phyloP scores from a whole-genome alignment of 2,797 vertebrate species.

The Rhinogobio ventralis region DNA sequence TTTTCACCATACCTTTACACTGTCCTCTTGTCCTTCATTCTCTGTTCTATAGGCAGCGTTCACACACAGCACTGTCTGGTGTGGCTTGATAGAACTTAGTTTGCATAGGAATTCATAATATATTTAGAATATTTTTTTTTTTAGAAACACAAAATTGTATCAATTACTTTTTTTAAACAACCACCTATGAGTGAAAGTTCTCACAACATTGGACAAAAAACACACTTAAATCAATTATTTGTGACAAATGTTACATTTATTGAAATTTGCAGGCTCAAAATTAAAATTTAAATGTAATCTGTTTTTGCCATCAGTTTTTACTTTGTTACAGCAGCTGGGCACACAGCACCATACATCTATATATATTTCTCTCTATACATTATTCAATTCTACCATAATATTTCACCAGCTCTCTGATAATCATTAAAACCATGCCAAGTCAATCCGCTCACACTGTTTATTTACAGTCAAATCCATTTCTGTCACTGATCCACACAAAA shows the following conservation, averaged over 20 bases:
- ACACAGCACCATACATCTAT: not conserved
- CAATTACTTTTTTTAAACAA: not conserved
- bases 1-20: conserved; percentile 1
- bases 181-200: not conserved
- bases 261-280: conserved; percentile 10
- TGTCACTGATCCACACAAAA: conserved; percentile 27
- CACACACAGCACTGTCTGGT: not conserved
- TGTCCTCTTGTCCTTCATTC: conserved; percentile 4
- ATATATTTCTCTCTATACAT: conserved; percentile 8
- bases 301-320: not conserved
- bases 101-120: not conserved
- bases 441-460: conserved; percentile 40
- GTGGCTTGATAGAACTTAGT: not conserved
- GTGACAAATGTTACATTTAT: conserved; percentile 6
- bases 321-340: not conserved
- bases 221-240: not conserved
- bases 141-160: not conserved
- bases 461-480: conserved; percentile 36
- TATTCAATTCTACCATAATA: not conserved
- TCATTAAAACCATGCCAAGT: conserved; percentile 47
- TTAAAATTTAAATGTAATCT: not conserved
- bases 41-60: not conserved
- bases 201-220: not conserved
- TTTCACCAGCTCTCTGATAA: conserved; percentile 32
- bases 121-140: not conserved